Conservation (phyloP, 2,888 invertebrate species). For the Didymodactylos carnosus region DNA sequence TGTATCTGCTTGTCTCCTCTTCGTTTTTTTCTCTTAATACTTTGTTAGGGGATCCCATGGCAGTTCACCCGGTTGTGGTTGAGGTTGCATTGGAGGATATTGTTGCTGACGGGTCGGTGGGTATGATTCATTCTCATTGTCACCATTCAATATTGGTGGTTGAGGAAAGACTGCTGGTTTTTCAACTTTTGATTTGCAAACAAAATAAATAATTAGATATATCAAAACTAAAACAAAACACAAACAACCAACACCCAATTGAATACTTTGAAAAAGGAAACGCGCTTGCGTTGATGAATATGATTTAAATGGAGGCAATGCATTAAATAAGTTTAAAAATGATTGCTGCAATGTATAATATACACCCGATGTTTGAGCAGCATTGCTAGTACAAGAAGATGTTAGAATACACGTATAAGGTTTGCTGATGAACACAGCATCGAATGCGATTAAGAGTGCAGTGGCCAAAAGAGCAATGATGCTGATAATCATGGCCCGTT, state of each 20-base stretch:
- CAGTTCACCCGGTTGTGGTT: too few relatives aligned
- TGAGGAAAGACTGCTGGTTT: too few relatives aligned
- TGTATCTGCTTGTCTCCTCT: too few relatives aligned
- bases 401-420: neutral
- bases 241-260: neutral
- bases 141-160: too few relatives aligned
- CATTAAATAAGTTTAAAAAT: neutral
- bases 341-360: neutral
- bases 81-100: too few relatives aligned
- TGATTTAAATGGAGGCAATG: neutral
- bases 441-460: neutral
- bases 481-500: neutral
- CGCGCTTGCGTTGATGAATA: neutral
- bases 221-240: neutral
- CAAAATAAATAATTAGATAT: neutral
- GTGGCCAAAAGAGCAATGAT: neutral
- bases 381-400: neutral
- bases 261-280: neutral
- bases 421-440: neutral
- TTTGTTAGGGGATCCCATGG: too few relatives aligned
- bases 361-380: neutral
- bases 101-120: too few relatives aligned
- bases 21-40: too few relatives aligned
- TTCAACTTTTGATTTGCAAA: too few relatives aligned
- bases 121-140: too few relatives aligned